A percentile compares a stretch with the other conserved stretches of the same genome.
Conservation (phyloP, 2,797 vertebrate genomes). For the Callimico goeldii region DNA sequence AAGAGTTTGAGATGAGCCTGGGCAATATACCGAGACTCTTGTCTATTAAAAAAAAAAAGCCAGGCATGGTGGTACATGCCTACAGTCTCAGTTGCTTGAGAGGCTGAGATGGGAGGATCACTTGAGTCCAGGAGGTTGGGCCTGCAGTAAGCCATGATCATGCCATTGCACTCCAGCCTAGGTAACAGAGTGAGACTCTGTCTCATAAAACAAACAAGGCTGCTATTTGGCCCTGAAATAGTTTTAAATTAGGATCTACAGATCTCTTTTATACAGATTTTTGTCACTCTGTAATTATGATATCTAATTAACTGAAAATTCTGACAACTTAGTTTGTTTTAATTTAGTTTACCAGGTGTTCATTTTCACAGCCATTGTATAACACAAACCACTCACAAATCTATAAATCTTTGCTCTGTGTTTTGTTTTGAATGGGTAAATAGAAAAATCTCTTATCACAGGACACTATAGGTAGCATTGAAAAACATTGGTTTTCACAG, state of each 20-base stretch:
- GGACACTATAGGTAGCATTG: conserved; percentile 64
- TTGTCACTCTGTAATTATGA: not conserved
- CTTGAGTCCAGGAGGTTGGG: not conserved
- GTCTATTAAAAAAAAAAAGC: not conserved
- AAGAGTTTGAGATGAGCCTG: not conserved
- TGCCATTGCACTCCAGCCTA: not conserved
- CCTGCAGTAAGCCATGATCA: not conserved
- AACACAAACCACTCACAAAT: conserved; percentile 14
- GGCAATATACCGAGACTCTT: not conserved
- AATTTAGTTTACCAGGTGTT: conserved; percentile 36
- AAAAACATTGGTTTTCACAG: conserved; percentile 63
- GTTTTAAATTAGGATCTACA: not conserved
- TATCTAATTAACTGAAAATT: not conserved
- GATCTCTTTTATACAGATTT: not conserved
- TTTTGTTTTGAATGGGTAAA: conserved; percentile 62
- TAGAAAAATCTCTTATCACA: conserved; percentile 25
- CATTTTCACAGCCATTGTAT: not conserved
- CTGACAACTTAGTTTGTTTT: conserved; percentile 4
- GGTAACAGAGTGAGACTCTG: not conserved
- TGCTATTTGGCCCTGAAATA: not conserved
- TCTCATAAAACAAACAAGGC: not conserved
- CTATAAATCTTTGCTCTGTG: conserved; percentile 35
- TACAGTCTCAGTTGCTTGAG: not conserved
- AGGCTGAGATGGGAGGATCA: not conserved
- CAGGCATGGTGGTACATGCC: not conserved